A percentile compares a stretch with the other conserved stretches of the same genome.
phyloP scores from a whole-genome alignment of 2,113 vertebrate genomes.

The Cacatua alba region DNA sequence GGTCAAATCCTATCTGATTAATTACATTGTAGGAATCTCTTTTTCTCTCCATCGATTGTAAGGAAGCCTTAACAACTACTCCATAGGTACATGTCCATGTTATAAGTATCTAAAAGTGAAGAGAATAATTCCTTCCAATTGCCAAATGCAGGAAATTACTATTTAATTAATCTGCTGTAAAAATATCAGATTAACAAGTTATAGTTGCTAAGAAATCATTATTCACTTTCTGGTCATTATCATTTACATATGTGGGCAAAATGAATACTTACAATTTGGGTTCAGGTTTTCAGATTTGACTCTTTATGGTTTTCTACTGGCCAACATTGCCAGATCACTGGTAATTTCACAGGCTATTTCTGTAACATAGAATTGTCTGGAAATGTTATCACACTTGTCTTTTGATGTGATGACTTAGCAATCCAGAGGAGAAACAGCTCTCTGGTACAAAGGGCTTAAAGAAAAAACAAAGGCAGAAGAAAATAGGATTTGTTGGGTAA shows the following conservation, averaged over 20 bases:
- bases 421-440: neutral
- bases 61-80: neutral
- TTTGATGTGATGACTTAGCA: constrained; percentile 3
- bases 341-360: neutral
- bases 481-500: neutral
- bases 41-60: neutral
- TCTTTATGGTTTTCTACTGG: neutral
- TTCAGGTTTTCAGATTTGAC: neutral
- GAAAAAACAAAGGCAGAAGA: neutral
- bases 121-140: neutral
- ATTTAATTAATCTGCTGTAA: neutral
- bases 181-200: neutral
- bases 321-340: neutral
- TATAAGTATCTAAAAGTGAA: neutral
- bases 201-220: neutral
- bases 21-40: neutral
- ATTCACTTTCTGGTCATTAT: neutral
- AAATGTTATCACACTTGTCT: neutral
- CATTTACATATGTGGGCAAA: neutral
- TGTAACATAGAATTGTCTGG: neutral
- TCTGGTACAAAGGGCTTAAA: neutral
- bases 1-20: neutral
- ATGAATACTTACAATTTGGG: neutral
- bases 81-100: neutral
- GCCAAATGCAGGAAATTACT: neutral